These are phyloP conservation scores for Propithecus coquereli DNA, from an alignment of 2,113 vertebrate species.

Conservation along the genomic window DNA sequence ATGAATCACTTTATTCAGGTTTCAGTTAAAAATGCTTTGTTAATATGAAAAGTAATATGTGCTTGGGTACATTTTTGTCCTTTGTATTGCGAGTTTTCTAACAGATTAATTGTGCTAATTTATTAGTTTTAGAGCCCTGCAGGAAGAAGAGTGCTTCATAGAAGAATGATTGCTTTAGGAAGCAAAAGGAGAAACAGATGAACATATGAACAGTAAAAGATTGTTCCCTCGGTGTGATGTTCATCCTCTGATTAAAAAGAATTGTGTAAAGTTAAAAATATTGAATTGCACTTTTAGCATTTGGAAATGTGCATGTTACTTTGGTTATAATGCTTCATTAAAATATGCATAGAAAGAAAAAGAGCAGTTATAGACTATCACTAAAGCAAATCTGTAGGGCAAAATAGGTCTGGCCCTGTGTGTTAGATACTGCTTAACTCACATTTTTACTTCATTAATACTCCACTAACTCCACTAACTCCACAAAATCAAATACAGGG, in stretches of 20 bases:
- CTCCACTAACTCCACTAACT: background rate
- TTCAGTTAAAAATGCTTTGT: background rate
- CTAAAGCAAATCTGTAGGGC: background rate
- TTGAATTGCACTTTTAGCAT: background rate
- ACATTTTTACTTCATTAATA: background rate
- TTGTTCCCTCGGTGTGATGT: background rate
- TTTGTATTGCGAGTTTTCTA: background rate
- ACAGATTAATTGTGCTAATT: background rate
- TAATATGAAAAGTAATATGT: background rate
- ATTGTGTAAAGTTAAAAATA: background rate
- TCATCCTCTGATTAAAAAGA: background rate
- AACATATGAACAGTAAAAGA: background rate
- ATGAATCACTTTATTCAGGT: background rate
- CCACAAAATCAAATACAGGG: background rate
- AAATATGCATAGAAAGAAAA: background rate
- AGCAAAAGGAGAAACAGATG: background rate
- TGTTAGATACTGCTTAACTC: background rate
- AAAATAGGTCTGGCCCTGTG: background rate
- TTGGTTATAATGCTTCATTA: background rate
- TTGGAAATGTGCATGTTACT: background rate
- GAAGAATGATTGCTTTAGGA: background rate
- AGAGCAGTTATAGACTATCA: background rate
- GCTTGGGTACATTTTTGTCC: background rate
- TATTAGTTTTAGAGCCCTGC: background rate
- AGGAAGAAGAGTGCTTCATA: background rate